phyloP scores from a whole-genome alignment of 2,113 vertebrate species.

The Sceloporus tristichus region DNA sequence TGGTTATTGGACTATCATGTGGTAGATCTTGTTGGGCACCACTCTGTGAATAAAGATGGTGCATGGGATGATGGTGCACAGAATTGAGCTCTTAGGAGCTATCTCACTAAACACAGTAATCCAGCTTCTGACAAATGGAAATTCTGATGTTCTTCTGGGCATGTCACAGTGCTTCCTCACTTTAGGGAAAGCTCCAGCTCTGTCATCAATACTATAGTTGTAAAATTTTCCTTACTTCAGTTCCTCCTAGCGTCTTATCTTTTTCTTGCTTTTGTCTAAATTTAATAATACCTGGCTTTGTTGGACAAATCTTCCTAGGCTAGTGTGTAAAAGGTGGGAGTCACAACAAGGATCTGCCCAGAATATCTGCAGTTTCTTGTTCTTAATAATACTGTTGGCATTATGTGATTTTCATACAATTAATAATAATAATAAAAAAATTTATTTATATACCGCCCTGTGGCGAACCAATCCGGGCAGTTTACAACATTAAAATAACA shows the following conservation, averaged over 20 bases:
- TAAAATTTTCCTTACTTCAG: background rate
- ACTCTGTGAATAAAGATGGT: background rate
- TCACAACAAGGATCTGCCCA: background rate
- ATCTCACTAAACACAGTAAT: background rate
- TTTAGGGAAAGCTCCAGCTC: background rate
- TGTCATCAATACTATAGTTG: background rate
- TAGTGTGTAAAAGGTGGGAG: constrained; percentile 1
- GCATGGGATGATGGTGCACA: background rate
- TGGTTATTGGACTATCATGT: background rate
- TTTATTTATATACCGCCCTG: too few relatives aligned
- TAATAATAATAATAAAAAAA: too few relatives aligned
- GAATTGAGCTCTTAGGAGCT: background rate
- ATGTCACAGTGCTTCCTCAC: constrained; percentile 9
- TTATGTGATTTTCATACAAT: background rate
- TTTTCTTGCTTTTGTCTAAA: background rate
- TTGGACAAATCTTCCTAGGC: background rate
- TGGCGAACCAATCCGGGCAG: too few relatives aligned
- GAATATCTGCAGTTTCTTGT: background rate
- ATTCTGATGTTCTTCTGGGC: constrained; percentile 4
- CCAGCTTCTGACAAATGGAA: constrained; percentile 14
- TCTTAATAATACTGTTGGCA: constrained; percentile 21
- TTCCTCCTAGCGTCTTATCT: too few relatives aligned
- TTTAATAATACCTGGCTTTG: constrained; percentile 12
- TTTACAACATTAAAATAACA: too few relatives aligned
- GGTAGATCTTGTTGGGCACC: constrained; percentile 23